A percentile compares a stretch with the other conserved stretches of the same genome.
Evolutionary conservation across 2,113 vertebrate species (phyloP).

Genomic region (Narcine bancroftii): DNA sequence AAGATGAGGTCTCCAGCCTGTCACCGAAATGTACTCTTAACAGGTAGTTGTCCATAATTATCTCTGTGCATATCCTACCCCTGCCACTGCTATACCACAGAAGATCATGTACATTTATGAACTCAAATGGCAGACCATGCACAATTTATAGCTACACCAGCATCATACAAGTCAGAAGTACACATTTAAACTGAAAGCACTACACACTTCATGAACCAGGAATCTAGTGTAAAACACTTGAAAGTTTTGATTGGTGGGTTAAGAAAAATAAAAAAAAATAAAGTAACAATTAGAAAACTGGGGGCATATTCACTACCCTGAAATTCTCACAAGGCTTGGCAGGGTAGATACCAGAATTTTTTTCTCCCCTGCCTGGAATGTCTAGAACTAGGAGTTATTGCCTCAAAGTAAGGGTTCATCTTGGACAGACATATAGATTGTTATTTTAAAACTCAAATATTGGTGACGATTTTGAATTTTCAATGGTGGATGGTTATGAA

Average conservation of each 20-base stretch:
- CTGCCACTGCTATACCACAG: not conserved
- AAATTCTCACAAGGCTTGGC: too few relatives aligned
- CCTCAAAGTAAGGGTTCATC: too few relatives aligned
- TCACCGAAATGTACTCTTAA: not conserved
- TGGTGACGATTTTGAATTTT: too few relatives aligned
- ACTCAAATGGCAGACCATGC: too few relatives aligned
- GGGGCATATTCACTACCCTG: too few relatives aligned
- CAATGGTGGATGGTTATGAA: too few relatives aligned
- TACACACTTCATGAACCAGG: not conserved
- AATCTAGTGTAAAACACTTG: not conserved
- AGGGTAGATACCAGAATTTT: too few relatives aligned
- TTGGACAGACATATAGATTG: too few relatives aligned
- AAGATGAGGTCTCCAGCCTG: not conserved
- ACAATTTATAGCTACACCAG: not conserved
- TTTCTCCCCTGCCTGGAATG: too few relatives aligned
- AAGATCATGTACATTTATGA: not conserved
- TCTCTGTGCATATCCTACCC: not conserved
- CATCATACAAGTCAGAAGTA: not conserved
- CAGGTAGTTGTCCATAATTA: not conserved
- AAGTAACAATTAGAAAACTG: too few relatives aligned
- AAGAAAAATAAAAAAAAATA: not conserved
- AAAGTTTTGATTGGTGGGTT: not conserved
- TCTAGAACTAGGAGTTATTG: too few relatives aligned
- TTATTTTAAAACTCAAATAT: too few relatives aligned
- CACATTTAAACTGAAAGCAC: not conserved